Evolutionary conservation across 2,797 vertebrate genomes (phyloP), one percentile per base, ranked within the genome.

Genomic region (Mareca strepera): DNA sequence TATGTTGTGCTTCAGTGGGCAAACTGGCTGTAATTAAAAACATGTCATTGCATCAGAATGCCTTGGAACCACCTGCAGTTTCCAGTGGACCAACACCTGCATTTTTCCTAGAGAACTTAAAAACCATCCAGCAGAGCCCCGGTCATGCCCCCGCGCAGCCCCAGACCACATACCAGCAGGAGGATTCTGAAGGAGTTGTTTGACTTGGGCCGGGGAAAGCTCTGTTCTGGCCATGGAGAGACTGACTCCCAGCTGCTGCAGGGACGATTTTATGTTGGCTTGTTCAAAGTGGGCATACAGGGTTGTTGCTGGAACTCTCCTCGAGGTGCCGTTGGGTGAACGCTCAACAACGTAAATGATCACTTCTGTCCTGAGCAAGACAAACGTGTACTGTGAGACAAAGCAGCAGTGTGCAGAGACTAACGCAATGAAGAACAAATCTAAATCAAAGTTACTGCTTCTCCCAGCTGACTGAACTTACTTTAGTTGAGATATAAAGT

Each of bases 321-420:
- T 99, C 0, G 99, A 99, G 17, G 98, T 99, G 93, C 99, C 99
- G 4, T 99, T 99, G 35, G 98, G 99, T 0, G 99, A 99, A 60
- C 99, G 99, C 74, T 99, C 99, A 84, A 99, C 98, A 68, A 99
- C 95, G 3, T 99, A 99, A 92, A 99, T 97, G 29, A 99, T 98
- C 78, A 99, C 99, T 97, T 99, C 99, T 6, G 99, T 99, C 98
- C 99, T 99, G 92, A 58, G 91, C 13, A 21, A 85, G 44, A 17
- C 62, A 94, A 66, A 72, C 0, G 4, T 0, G 0, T 1, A 18
- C n/a, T 0, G 5, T 83, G 29, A 59, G 41, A 13, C 33, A 46
- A 53, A 48, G 37, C 46, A 35, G 56, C 53, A 48, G 28, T 1
- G 1, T 2, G 3, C 0, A 64, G 28, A 35, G 68, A 48, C 26